These are phyloP conservation scores for Cyrtodaria siliqua DNA, from an alignment of 2,888 invertebrate genomes.

Conservation along the genomic window DNA sequence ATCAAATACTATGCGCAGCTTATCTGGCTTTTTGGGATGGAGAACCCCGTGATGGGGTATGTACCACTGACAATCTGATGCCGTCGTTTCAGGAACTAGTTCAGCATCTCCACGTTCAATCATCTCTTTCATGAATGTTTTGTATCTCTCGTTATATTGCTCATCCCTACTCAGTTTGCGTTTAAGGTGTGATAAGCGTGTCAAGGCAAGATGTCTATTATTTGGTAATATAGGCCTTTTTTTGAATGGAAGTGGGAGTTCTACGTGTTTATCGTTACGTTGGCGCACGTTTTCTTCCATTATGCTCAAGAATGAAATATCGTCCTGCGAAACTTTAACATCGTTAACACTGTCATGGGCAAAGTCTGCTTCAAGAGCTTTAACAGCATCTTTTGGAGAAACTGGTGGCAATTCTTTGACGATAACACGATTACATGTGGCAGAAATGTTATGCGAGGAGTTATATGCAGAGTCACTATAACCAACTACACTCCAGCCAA, in stretches of 20 bases:
- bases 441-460: neutral
- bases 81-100: neutral
- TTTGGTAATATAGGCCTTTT: slow-evolving; percentile 8
- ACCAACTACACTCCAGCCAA: slow-evolving; percentile 62
- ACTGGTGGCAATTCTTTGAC: neutral
- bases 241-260: neutral
- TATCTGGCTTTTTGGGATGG: slow-evolving; percentile 60
- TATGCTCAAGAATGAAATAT: slow-evolving; percentile 17
- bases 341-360: neutral
- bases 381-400: neutral
- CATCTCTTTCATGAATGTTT: slow-evolving; percentile 29
- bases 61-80: slow-evolving; percentile 58
- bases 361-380: neutral
- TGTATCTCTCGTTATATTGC: slow-evolving; percentile 22
- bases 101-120: slow-evolving; percentile 28
- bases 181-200: slow-evolving; percentile 3
- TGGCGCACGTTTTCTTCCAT: slow-evolving; percentile 19
- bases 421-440: neutral
- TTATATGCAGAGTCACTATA: slow-evolving; percentile 1
- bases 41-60: slow-evolving; percentile 51
- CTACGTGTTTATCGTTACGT: slow-evolving; percentile 22
- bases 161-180: slow-evolving; percentile 10
- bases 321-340: slow-evolving; percentile 37
- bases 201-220: neutral
- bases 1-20: slow-evolving; percentile 58